Conservation (phyloP, 1,140 invertebrate species). For the Drosophila jambulina region DNA sequence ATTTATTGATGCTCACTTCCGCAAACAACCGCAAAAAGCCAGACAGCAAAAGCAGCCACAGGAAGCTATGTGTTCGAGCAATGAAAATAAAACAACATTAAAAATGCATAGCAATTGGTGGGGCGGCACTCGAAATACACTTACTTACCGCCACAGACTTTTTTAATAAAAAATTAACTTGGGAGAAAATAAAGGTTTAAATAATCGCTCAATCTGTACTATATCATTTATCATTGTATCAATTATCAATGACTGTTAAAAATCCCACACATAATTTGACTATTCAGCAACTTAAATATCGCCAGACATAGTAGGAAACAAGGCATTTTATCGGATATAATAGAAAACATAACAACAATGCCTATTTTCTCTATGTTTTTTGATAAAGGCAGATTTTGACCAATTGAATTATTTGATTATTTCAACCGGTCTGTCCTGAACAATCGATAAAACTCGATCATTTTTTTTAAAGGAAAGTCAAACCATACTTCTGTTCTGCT, state of each 20-base stretch:
- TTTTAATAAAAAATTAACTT: not conserved
- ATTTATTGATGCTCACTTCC: constrained; percentile 77
- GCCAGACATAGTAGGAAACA: not conserved
- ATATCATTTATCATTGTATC: not conserved
- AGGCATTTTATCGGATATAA: not conserved
- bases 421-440: no score
- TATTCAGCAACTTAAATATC: not conserved
- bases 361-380: not conserved
- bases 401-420: not conserved
- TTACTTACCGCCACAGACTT: not conserved
- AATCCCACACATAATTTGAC: not conserved
- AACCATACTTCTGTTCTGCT: no score
- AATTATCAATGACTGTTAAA: not conserved
- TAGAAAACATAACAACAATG: not conserved
- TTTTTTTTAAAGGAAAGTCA: no score
- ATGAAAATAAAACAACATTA: constrained; percentile 36
- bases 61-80: constrained; percentile 55
- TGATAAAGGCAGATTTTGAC: not conserved
- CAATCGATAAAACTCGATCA: no score
- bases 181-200: not conserved
- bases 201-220: not conserved
- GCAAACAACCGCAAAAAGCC: constrained; percentile 61
- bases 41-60: constrained; percentile 38
- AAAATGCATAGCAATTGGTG: constrained; percentile 9
- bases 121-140: constrained; percentile 1